Percentiles rank a stretch among this genome's conserved stretches.
These are phyloP conservation scores for Drosophila histrio DNA, from an alignment of 2,888 invertebrate genomes.

Conservation along the genomic window DNA sequence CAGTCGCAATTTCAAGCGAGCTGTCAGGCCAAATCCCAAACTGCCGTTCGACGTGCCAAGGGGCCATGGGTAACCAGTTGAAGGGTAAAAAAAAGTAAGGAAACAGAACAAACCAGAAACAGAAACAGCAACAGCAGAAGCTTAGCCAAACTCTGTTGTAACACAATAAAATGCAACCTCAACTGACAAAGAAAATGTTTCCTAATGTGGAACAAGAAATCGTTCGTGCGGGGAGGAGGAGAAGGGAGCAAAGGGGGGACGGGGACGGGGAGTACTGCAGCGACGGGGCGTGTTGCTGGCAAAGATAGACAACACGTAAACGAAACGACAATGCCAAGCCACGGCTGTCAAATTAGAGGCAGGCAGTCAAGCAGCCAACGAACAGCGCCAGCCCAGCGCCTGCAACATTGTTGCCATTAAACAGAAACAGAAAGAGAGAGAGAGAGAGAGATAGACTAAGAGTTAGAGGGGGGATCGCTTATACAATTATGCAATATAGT, in stretches of 20 bases:
- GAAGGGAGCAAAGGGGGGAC: slow-evolving; percentile 5
- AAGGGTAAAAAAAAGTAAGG: slow-evolving; percentile 24
- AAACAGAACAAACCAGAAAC: slow-evolving; percentile 19
- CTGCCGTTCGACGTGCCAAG: slow-evolving; percentile 57
- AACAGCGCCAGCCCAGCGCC: slow-evolving; percentile 27
- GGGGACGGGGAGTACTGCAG: slow-evolving; percentile 11
- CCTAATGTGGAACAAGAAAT: slow-evolving; percentile 64
- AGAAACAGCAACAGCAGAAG: slow-evolving; percentile 9
- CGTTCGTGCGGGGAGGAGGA: slow-evolving; percentile 40
- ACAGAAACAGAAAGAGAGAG: background rate
- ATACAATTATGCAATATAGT: slow-evolving; percentile 3
- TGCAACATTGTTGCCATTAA: slow-evolving; percentile 49
- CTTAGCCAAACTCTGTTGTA: slow-evolving; percentile 69
- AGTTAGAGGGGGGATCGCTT: background rate
- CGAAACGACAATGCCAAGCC: slow-evolving; percentile 75
- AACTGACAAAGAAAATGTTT: slow-evolving; percentile 79
- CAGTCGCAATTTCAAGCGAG: slow-evolving; percentile 82
- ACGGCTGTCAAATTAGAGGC: slow-evolving; percentile 77
- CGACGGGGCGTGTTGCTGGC: slow-evolving; percentile 63
- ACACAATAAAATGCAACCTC: slow-evolving; percentile 78
- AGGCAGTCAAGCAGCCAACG: slow-evolving; percentile 52
- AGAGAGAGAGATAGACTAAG: background rate
- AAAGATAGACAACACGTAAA: slow-evolving; percentile 75
- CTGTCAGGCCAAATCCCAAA: slow-evolving; percentile 81
- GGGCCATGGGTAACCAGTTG: slow-evolving; percentile 16